Evolutionary conservation across 2,797 vertebrate species (phyloP), one percentile per base, ranked within the genome.

Genomic region (Phalloptychus januarius): DNA sequence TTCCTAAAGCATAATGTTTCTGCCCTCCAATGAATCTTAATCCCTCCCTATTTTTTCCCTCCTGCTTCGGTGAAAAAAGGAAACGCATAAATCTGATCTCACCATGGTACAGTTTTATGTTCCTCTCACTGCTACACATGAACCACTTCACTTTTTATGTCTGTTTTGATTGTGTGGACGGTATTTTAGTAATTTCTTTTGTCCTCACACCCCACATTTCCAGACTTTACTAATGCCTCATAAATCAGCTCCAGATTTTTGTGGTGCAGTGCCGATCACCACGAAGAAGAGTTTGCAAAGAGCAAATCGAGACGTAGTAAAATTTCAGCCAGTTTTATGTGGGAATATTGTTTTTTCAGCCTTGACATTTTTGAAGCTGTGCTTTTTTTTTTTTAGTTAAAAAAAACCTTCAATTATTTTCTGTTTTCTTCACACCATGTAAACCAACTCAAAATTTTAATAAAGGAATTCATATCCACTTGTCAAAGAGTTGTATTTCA

Each of bases 231-330:
- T 85, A 86, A 88, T 87, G 75, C 83, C 84, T 87, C 78, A 61
- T 84, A 91, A 91, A 92, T 90, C 56, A 18, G 63, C 79, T 91
- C 90, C 91, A 93, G 89, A 92, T 87, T 89, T 25, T 83, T 87
- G 91, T 31, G 83, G 87, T 87, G 83, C 81, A 74, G 74, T 82
- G 84, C 80, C 82, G 80, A 77, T 90, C 78, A 88, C 81, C 84
- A 56, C 69, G 58, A 86, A 79, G 45, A 83, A 78, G 73, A 61
- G 56, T 85, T 78, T 81, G 54, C 87, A 71, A 79, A 76, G 81
- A 72, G 61, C 76, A 69, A 84, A 85, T 77, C 56, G 31, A 86
- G 33, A 74, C 25, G n/a, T 74, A 78, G 40, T 50, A 83, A 75
- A 25, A 42, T 42, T 82, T 69, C 48, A 65, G 56, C 42, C 33